Evolutionary conservation across 2,797 vertebrate genomes (phyloP).

Genomic region (Helarctos malayanus): DNA sequence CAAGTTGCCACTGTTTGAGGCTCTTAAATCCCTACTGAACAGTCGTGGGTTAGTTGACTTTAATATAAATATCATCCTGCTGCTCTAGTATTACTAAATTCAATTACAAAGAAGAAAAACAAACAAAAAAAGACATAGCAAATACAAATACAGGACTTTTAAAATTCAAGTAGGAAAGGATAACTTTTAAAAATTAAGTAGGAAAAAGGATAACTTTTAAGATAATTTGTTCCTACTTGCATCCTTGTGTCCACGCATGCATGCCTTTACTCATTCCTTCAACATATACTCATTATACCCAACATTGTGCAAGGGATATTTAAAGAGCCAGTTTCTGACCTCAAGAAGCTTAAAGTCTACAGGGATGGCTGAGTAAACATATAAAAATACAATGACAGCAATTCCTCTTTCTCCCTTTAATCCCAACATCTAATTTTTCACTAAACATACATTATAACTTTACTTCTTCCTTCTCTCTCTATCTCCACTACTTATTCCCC

Average conservation of each 20-base stretch:
- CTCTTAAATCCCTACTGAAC: background rate
- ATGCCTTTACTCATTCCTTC: background rate
- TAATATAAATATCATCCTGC: slow-evolving; percentile 17
- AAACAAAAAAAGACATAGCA: background rate
- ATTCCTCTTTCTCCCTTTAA: background rate
- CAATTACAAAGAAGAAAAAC: background rate
- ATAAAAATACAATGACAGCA: background rate
- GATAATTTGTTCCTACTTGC: background rate
- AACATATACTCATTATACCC: background rate
- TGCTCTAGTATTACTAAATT: background rate
- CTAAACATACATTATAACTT: background rate
- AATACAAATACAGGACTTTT: background rate
- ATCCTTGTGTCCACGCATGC: background rate
- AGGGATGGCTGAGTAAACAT: background rate
- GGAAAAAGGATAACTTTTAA: slow-evolving; percentile 15
- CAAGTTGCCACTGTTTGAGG: background rate
- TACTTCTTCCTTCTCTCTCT: background rate
- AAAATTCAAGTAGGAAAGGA: background rate
- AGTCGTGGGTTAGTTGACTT: background rate
- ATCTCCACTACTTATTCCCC: background rate
- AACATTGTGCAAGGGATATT: background rate
- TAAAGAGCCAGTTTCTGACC: background rate
- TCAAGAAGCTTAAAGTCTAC: background rate
- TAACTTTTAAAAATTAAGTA: background rate
- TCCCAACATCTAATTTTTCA: background rate